Percentiles rank a stretch among this genome's conserved stretches.
Conservation (phyloP, 1,140 invertebrate genomes). For the Condylostylus longicornis region DNA sequence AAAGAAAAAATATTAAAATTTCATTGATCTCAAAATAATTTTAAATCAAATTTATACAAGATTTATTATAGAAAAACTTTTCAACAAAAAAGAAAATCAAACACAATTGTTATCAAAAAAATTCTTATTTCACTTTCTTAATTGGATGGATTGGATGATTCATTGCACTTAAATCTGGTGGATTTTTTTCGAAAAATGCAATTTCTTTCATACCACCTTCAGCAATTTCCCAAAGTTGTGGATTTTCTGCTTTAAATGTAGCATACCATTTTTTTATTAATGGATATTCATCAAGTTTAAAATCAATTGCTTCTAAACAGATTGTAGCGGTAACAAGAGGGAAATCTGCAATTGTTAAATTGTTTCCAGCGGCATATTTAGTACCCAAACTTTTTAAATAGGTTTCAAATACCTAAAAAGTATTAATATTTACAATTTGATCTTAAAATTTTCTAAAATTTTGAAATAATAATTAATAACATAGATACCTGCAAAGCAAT, state of each 20-base stretch:
- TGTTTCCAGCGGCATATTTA: conserved; percentile 48
- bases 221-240: conserved; percentile 50
- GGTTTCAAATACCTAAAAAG: conserved; percentile 52
- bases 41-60: too few relatives aligned
- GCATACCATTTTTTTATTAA: conserved; percentile 46
- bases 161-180: conserved; percentile 48
- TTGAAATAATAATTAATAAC: conserved; percentile 49
- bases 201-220: conserved; percentile 49
- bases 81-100: background rate
- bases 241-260: conserved; percentile 48
- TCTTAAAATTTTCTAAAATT: conserved; percentile 35
- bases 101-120: background rate
- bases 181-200: conserved; percentile 45
- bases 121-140: conserved; percentile 29
- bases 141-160: conserved; percentile 55
- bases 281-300: conserved; percentile 43
- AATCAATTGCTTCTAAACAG: conserved; percentile 53
- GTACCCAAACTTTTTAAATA: conserved; percentile 43
- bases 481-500: conserved; percentile 46
- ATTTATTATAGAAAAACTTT: too few relatives aligned
- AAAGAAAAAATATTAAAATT: too few relatives aligned
- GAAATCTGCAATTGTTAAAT: conserved; percentile 59
- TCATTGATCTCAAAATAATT: too few relatives aligned
- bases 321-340: conserved; percentile 50
- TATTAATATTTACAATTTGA: too few relatives aligned